Evolutionary conservation across 2,888 invertebrate species (phyloP), one percentile per base, ranked within the genome.

Genomic region (Bembecia ichneumoniformis): DNA sequence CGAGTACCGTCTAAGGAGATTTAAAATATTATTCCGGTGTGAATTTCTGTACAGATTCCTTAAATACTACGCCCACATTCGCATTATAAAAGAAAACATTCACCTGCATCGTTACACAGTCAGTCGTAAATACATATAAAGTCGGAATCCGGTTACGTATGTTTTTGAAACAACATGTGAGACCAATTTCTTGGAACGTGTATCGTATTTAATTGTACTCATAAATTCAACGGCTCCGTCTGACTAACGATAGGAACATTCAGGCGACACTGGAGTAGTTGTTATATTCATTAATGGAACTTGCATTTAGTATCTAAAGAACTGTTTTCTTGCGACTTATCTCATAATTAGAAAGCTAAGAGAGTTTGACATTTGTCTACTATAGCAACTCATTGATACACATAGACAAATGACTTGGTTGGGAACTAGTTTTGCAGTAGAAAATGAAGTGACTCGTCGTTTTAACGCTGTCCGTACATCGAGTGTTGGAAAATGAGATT

Each of bases 291-390:
- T 63, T 72, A 67, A 62, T 67, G 52, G 52, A 3, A 44, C 16
- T 16, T 44, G 52, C 49, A 48, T 49, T 58, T 57, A 52, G 52
- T 56, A 54, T 52, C 53, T 55, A 61, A 58, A 52, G 54, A 71
- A 66, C 72, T 56, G 59, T 69, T 71, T 68, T 62, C 50, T 54
- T 48, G 56, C 61, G 52, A 58, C 64, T 74, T 69, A 70, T 68
- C 69, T 69, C 65, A 50, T 47, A 65, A 73, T 75, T 76, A 77
- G 77, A 77, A 76, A 78, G 74, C 69, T 64, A 57, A 63, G 60
- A 68, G 68, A 68, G 64, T 58, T 62, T 62, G 68, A 70, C 64
- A 65, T 28, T 28, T 28, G 9, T 28, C 9, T 28, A 28, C 28
- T 28, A 66, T 66, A 60, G 58, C 59, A 66, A 68, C 67, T 59